Evolutionary conservation across 2,113 vertebrate species (phyloP), one percentile per base, ranked within the genome.

Genomic region (Centropus unirufus): DNA sequence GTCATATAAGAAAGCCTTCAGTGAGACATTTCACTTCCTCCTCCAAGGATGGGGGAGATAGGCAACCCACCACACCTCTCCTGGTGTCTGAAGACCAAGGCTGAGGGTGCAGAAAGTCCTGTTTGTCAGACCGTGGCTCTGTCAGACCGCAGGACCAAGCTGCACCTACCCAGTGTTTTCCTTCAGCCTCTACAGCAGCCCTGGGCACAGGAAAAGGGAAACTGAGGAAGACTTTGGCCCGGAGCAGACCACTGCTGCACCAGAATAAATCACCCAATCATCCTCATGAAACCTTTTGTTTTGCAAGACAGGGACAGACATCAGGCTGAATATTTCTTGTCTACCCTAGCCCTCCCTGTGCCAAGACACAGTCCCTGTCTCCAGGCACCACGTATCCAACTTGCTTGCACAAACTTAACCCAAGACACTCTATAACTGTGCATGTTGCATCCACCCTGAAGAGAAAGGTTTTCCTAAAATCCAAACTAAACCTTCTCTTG

Each of bases 51-150:
- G 2, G 6, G 17, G 34, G 44, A 44, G 21, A 30, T 20, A 55
- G 49, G 27, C 39, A 61, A 11, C 64, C 39, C 0, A 0, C 14
- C 0, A 1, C 58, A 64, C 16, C 24, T 57, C 44, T n/a, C 26
- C 21, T 27, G 30, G 8, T 59, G 22, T 32, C n/a, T 0, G 1
- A 30, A 46, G 29, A 52, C 17, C 0, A 0, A 86, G 40, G 44
- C 7, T 87, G 13, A 0, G 1, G 36, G 14, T 47, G 15, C n/a
- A 79, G 61, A 70, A 72, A 72, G 3, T 10, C 26, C 34, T 21
- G 19, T 24, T 82, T 36, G 15, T 63, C 34, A 39, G 57, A 70
- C 39, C 0, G 0, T 0, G 5, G n/a, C n/a, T n/a, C n/a, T n/a
- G n/a, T n/a, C n/a, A n/a, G n/a, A n/a, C n/a, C n/a, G n/a, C n/a